A percentile compares a stretch with the other conserved stretches of the same genome.
These are phyloP conservation scores for Cephalopachus bancanus DNA, from an alignment of 2,797 vertebrate genomes.

Conservation along the genomic window DNA sequence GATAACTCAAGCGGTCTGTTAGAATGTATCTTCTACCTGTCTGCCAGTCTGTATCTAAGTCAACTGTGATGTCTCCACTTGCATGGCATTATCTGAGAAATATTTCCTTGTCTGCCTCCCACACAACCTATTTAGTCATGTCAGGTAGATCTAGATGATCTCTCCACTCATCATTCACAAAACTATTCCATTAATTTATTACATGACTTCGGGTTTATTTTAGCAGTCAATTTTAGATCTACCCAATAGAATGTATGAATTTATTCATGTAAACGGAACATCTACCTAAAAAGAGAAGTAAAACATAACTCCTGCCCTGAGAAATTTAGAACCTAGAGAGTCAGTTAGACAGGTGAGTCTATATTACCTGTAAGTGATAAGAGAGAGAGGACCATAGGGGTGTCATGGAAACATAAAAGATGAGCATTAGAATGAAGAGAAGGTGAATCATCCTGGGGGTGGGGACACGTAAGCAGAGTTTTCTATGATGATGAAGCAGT, in stretches of 20 bases:
- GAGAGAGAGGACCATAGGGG: neutral
- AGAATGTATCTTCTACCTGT: neutral
- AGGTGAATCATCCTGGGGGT: accelerated
- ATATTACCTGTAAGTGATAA: accelerated
- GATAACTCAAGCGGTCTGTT: neutral
- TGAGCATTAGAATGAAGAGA: neutral
- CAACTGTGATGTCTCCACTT: neutral
- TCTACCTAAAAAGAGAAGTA: neutral
- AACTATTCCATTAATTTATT: neutral
- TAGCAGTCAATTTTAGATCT: neutral
- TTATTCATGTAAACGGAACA: neutral
- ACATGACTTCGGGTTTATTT: neutral
- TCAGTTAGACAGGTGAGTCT: neutral
- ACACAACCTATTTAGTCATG: neutral
- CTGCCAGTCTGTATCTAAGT: neutral
- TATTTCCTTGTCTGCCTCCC: neutral
- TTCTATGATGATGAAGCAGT: neutral
- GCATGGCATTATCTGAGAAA: neutral
- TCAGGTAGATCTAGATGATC: neutral
- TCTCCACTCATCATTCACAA: neutral
- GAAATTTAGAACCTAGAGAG: neutral
- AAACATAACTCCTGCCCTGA: neutral
- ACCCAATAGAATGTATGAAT: neutral
- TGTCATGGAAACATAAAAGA: neutral
- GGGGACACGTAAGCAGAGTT: neutral